A percentile compares a stretch with the other conserved stretches of the same genome.
These are phyloP conservation scores for Abrostola triplasia DNA, from an alignment of 2,888 invertebrate genomes.

Conservation along the genomic window DNA sequence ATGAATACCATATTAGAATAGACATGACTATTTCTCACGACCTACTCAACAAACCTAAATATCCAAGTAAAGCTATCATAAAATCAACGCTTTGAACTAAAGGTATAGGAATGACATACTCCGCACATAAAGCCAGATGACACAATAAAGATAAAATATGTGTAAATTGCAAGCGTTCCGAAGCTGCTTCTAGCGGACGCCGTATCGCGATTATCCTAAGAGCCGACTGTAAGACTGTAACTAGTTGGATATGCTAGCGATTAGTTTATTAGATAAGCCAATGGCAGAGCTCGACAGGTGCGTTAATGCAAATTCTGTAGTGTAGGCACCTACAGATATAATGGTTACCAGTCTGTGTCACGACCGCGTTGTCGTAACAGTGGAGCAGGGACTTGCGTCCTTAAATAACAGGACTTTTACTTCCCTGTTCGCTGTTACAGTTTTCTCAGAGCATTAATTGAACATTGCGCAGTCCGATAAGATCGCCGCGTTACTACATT, in stretches of 20 bases:
- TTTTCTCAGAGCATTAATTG: slow-evolving; percentile 69
- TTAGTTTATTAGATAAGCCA: slow-evolving; percentile 72
- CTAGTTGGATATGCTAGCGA: slow-evolving; percentile 56
- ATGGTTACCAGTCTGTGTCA: slow-evolving; percentile 48
- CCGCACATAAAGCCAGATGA: slow-evolving; percentile 42
- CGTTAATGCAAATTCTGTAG: slow-evolving; percentile 72
- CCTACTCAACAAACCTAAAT: slow-evolving; percentile 35
- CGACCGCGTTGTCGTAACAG: slow-evolving; percentile 69
- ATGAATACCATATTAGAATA: slow-evolving; percentile 25
- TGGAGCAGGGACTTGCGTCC: slow-evolving; percentile 65
- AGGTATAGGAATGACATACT: slow-evolving; percentile 20
- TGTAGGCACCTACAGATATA: slow-evolving; percentile 42
- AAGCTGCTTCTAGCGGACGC: slow-evolving; percentile 37
- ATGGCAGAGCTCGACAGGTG: slow-evolving; percentile 67
- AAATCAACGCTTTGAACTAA: slow-evolving; percentile 31
- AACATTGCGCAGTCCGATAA: slow-evolving; percentile 69
- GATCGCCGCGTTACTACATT: slow-evolving; percentile 56
- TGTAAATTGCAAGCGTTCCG: slow-evolving; percentile 37
- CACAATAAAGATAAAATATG: slow-evolving; percentile 38
- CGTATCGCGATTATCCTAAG: slow-evolving; percentile 63
- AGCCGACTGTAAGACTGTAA: slow-evolving; percentile 57
- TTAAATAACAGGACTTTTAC: slow-evolving; percentile 79
- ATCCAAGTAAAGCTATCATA: slow-evolving; percentile 36
- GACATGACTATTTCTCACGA: slow-evolving; percentile 31
- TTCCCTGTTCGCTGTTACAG: slow-evolving; percentile 69